These are phyloP conservation scores for Netelia melanura DNA, from an alignment of 2,888 invertebrate genomes.

Conservation along the genomic window DNA sequence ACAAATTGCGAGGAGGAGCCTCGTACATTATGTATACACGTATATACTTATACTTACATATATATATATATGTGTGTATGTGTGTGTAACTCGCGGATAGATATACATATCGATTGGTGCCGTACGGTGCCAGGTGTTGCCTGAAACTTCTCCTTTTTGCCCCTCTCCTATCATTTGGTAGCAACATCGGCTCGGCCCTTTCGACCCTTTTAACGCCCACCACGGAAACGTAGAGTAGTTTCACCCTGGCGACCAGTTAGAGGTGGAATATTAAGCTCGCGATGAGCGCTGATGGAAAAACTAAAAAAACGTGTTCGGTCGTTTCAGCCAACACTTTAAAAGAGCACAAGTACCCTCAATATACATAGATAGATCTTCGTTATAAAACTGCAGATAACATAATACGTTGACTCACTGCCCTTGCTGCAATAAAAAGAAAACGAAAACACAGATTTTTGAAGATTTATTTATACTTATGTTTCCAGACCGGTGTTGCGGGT, in stretches of 20 bases:
- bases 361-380: not conserved
- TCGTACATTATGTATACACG: not conserved
- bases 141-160: slow-evolving; percentile 67
- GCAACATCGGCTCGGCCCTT: slow-evolving; percentile 35
- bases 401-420: not conserved
- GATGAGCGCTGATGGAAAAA: slow-evolving; percentile 32
- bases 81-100: slow-evolving; percentile 42
- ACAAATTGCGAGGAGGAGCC: slow-evolving; percentile 26
- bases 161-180: not conserved
- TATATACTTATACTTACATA: not conserved
- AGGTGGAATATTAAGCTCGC: slow-evolving; percentile 42
- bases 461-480: slow-evolving; percentile 38
- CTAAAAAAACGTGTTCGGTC: slow-evolving; percentile 21
- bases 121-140: slow-evolving; percentile 82
- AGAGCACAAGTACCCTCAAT: not conserved
- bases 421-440: not conserved
- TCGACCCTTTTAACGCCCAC: slow-evolving; percentile 51
- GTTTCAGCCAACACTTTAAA: slow-evolving; percentile 4
- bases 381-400: not conserved
- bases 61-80: slow-evolving; percentile 3
- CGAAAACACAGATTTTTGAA: not conserved
- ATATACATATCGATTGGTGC: slow-evolving; percentile 82
- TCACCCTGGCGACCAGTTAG: slow-evolving; percentile 27
- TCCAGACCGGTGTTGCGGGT: slow-evolving; percentile 71
- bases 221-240: slow-evolving; percentile 8